Conservation (phyloP, 92 coral and sea anemone species). For the Isaurus tuberculatus region DNA sequence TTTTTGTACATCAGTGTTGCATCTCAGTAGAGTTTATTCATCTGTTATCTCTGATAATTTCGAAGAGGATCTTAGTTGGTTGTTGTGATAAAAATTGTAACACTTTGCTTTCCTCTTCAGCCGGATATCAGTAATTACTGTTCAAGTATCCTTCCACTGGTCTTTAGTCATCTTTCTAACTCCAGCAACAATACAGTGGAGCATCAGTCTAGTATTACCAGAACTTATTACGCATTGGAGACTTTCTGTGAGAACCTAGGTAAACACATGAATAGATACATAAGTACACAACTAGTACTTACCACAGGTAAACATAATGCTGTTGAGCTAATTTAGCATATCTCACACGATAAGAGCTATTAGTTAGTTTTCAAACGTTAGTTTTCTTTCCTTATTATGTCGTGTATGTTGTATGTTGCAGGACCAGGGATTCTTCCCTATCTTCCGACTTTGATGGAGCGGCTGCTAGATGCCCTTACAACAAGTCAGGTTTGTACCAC, state of each 20-base stretch:
- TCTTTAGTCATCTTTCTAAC: constrained; percentile 88
- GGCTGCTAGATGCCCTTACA: constrained; percentile 77
- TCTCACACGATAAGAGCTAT: background rate
- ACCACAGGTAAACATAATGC: too few relatives aligned
- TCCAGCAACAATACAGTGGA: constrained; percentile 68
- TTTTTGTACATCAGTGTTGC: too few relatives aligned
- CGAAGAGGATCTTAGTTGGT: background rate
- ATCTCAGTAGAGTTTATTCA: too few relatives aligned
- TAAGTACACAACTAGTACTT: too few relatives aligned
- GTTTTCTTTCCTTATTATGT: background rate
- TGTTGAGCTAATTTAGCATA: too few relatives aligned
- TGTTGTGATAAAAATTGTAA: background rate
- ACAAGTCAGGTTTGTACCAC: constrained; percentile 71
- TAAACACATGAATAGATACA: constrained; percentile 24
- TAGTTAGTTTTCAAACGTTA: background rate
- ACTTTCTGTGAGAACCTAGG: constrained; percentile 99
- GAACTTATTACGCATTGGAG: constrained; percentile 97
- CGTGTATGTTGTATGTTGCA: constrained; percentile 2
- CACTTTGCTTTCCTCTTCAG: constrained; percentile 59
- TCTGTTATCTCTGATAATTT: too few relatives aligned
- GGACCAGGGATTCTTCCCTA: constrained; percentile 95
- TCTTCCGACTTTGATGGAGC: constrained; percentile 87
- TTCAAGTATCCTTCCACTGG: constrained; percentile 85
- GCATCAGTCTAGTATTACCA: constrained; percentile 76
- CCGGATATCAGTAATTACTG: constrained; percentile 96